A percentile compares a stretch with the other conserved stretches of the same genome.
Conservation (phyloP, 37 sponge, comb jelly and placozoan species). For the Ianthella basta region DNA sequence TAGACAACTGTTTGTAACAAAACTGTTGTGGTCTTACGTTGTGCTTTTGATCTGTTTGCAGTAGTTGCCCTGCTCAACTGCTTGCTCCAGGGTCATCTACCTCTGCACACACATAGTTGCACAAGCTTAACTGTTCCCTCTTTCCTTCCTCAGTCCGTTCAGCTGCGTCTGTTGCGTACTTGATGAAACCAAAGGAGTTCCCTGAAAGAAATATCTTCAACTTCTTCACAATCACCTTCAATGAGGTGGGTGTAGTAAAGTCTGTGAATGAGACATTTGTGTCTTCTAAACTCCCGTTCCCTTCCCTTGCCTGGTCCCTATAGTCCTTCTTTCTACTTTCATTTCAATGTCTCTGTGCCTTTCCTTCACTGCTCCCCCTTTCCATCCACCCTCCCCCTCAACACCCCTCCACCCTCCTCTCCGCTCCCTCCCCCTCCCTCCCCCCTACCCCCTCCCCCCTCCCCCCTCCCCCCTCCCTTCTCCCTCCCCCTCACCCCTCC, state of each 20-base stretch:
- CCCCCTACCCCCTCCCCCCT: conserved; percentile 13
- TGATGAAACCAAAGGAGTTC: conserved; percentile 47
- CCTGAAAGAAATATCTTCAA: conserved; percentile 37
- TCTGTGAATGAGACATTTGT: too few species aligned
- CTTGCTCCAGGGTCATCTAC: too few species aligned
- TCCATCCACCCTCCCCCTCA: neutral
- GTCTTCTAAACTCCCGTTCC: too few species aligned
- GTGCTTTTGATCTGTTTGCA: too few species aligned
- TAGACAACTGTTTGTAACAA: too few species aligned
- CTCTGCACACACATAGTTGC: too few species aligned
- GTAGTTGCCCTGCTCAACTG: too few species aligned
- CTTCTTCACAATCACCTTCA: conserved; percentile 60
- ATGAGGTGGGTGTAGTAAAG: conserved; percentile 30
- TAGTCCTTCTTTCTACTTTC: too few species aligned
- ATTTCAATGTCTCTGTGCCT: neutral
- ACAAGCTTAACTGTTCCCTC: neutral
- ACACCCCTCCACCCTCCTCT: neutral
- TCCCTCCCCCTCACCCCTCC: neutral
- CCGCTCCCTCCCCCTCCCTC: neutral
- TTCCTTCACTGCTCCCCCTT: neutral
- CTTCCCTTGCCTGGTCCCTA: too few species aligned
- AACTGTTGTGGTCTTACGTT: too few species aligned
- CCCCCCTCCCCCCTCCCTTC: neutral
- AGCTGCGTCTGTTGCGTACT: conserved; percentile 64
- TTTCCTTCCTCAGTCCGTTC: conserved; percentile 54